Base-by-base conservation (phyloP, 1,140 invertebrate genomes). In the Bombyx mandarina region DNA sequence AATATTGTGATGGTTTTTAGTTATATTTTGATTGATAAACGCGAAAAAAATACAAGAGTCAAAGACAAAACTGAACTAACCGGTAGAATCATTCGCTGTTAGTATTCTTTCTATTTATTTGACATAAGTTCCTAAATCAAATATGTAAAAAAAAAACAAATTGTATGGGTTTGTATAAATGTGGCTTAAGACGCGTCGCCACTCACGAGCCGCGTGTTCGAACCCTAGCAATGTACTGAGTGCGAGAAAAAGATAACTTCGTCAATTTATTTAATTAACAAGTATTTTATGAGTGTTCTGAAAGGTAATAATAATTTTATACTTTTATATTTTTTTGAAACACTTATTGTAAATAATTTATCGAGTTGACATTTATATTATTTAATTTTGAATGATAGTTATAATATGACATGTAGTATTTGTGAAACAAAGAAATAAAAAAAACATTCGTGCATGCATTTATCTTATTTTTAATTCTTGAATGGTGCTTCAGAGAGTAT, bases 301-400 rank as follows among this genome's bases (percentile, higher is more conserved):
- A 49, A 49, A 49, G 12, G 10, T 49, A 49, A n/a, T 49, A 8
- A 12, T 22, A 45, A 10, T 54, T 60, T 60, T 60, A 56, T 60
- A 60, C 54, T 60, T 60, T 60, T 60, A 43, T 60, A 60, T 51
- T 55, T 60, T 60, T 58, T 52, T 50, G 42, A 58, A 35, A 35
- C 8, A 8, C 22, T 8, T 52, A 18, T 42, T 8, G 51, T 8
- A 49, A 18, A 9, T 35, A 35, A 35, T 35, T 35, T 35, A 35
- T 35, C 26, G 26, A 35, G 26, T 35, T 35, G 26, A 35, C 26
- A 35, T 35, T 35, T 35, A 35, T 35, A 35, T 35, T 35, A 35
- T 35, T n/a, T 49, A n/a, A 18, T 49, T 49, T 49, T 49, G 48
- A 18, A 49, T 49, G 48, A 49, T 49, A 47, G 9, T 8, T 47